phyloP scores from a whole-genome alignment of 2,113 vertebrate species.

The Hyla sarda region DNA sequence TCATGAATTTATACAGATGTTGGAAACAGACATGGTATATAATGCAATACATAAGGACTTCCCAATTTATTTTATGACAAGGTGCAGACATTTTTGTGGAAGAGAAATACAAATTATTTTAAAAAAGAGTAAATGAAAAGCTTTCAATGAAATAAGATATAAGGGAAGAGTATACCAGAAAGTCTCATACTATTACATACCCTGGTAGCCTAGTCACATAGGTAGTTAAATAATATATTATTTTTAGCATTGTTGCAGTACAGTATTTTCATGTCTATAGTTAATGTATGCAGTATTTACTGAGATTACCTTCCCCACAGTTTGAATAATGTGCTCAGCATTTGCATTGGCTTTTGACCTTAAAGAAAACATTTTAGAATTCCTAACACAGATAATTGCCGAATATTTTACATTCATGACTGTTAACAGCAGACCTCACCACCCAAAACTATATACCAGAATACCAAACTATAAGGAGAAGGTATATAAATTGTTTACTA shows the following conservation, averaged over 20 bases:
- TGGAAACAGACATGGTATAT: too few relatives aligned
- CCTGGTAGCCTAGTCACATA: background rate
- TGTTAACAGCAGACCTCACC: background rate
- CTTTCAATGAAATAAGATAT: too few relatives aligned
- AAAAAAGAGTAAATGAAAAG: too few relatives aligned
- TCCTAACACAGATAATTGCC: conserved; percentile 30
- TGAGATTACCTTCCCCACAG: background rate
- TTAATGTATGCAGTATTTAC: background rate
- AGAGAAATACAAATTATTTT: too few relatives aligned
- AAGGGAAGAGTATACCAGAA: background rate
- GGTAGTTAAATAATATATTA: background rate
- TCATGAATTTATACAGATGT: too few relatives aligned
- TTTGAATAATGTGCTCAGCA: conserved; percentile 21
- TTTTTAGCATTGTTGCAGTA: background rate
- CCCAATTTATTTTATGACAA: too few relatives aligned
- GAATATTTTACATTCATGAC: background rate
- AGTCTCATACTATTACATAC: background rate
- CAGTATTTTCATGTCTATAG: background rate
- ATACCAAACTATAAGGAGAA: background rate
- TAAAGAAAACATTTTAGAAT: conserved; percentile 22
- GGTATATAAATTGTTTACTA: background rate
- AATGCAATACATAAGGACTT: too few relatives aligned
- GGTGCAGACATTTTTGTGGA: too few relatives aligned
- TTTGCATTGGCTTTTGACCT: conserved; percentile 51
- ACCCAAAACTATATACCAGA: background rate